Conservation (phyloP, 2,797 vertebrate species). For the Rhadinocentrus ornatus region DNA sequence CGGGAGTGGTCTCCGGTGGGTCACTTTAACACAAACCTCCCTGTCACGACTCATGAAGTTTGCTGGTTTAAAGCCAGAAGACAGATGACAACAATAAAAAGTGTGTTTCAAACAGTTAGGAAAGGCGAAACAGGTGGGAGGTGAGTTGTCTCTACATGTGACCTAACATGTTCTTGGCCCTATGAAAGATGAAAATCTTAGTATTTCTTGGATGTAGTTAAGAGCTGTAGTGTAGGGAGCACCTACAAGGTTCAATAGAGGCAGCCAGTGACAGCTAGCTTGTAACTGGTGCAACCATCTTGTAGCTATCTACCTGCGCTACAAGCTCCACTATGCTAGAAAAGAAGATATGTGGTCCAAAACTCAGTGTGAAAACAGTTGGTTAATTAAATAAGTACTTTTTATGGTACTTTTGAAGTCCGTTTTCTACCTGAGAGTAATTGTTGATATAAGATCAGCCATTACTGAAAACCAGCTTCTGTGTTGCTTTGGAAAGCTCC, state of each 20-base stretch:
- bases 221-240: conserved; percentile 10
- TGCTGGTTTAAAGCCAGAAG: conserved; percentile 6
- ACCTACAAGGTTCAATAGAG: neutral
- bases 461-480: neutral
- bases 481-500: too few relatives aligned
- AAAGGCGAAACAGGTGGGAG: conserved; percentile 52
- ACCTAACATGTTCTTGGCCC: conserved; percentile 35
- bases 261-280: neutral
- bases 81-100: conserved; percentile 10
- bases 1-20: conserved; percentile 56
- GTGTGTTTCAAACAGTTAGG: neutral
- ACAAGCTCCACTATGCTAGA: neutral
- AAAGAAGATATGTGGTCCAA: neutral
- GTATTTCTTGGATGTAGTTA: conserved; percentile 10
- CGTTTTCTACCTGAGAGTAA: neutral
- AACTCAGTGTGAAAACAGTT: neutral
- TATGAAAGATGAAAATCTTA: conserved; percentile 21
- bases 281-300: neutral
- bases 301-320: neutral
- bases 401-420: neutral
- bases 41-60: conserved; percentile 70
- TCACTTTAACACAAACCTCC: conserved; percentile 54
- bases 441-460: neutral
- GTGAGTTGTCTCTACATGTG: conserved; percentile 43
- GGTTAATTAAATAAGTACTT: neutral